Percentiles rank a stretch among this genome's conserved stretches.
These are phyloP conservation scores for Cacoxenus indagator DNA, from an alignment of 2,888 invertebrate species.

Conservation along the genomic window DNA sequence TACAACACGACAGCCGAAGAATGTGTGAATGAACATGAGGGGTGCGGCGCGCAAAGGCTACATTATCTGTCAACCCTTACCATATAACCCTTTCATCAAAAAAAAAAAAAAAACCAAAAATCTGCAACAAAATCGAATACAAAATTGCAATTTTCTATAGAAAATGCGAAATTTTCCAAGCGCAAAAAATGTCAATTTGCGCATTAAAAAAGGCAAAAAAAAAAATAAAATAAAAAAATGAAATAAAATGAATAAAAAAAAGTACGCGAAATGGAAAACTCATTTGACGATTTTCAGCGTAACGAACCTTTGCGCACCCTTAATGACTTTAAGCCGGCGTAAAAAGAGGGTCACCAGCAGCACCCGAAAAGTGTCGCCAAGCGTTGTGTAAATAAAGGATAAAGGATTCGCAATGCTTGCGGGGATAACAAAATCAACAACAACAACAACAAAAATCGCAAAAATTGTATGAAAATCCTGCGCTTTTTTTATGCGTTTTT, in stretches of 20 bases:
- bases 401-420: slow-evolving; percentile 30
- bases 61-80: background rate
- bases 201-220: slow-evolving; percentile 42
- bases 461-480: too few relatives aligned
- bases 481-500: background rate
- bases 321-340: slow-evolving; percentile 18
- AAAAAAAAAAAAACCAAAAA: slow-evolving; percentile 23
- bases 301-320: slow-evolving; percentile 12
- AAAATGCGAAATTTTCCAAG: slow-evolving; percentile 56
- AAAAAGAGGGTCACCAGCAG: slow-evolving; percentile 50
- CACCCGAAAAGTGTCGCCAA: slow-evolving; percentile 40
- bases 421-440: slow-evolving; percentile 20
- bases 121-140: background rate
- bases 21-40: background rate
- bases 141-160: slow-evolving; percentile 47
- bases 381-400: slow-evolving; percentile 61
- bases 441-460: too few relatives aligned
- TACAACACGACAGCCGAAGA: background rate
- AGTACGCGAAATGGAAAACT: slow-evolving; percentile 26
- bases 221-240: slow-evolving; percentile 22
- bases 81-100: slow-evolving; percentile 45
- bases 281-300: slow-evolving; percentile 12
- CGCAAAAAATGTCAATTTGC: slow-evolving; percentile 48
- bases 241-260: slow-evolving; percentile 4
- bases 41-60: background rate